Percentiles rank a stretch among this genome's conserved stretches.
phyloP scores from a whole-genome alignment of 2,888 invertebrate genomes.

The Scrobipalpa costella region DNA sequence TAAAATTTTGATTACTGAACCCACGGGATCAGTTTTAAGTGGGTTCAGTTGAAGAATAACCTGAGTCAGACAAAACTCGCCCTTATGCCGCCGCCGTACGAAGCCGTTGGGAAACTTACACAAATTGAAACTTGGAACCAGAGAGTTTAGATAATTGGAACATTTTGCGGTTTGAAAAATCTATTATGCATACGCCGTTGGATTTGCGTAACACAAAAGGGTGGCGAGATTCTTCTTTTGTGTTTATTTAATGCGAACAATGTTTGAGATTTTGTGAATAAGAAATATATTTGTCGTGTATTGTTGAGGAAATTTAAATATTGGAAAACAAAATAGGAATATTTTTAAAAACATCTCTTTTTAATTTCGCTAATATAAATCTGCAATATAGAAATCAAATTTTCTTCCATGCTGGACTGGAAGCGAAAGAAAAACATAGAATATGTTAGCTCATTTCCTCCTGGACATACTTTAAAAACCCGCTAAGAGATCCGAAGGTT shows the following conservation, averaged over 20 bases:
- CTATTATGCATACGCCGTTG: conserved; percentile 7
- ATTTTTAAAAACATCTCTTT: too few species aligned
- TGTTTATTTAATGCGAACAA: neutral
- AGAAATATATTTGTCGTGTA: neutral
- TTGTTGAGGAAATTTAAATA: neutral
- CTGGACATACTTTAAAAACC: too few species aligned
- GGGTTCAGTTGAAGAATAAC: neutral
- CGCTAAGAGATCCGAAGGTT: too few species aligned
- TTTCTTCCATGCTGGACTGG: too few species aligned
- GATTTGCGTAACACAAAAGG: conserved; percentile 8
- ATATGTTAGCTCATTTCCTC: too few species aligned
- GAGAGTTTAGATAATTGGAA: conserved; percentile 49
- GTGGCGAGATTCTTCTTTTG: neutral
- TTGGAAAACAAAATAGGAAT: too few species aligned
- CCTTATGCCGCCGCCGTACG: conserved; percentile 3
- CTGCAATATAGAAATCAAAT: too few species aligned
- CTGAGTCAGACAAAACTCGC: neutral
- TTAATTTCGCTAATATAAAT: too few species aligned
- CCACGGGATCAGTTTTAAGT: too few species aligned
- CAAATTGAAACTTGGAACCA: conserved; percentile 56
- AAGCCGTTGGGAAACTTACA: conserved; percentile 46
- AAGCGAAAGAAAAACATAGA: too few species aligned
- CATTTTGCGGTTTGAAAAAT: conserved; percentile 40
- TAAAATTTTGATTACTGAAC: too few species aligned
- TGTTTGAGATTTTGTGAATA: neutral